Evolutionary conservation across 2,888 invertebrate species (phyloP).

Genomic region (Zygogramma bicolorata): DNA sequence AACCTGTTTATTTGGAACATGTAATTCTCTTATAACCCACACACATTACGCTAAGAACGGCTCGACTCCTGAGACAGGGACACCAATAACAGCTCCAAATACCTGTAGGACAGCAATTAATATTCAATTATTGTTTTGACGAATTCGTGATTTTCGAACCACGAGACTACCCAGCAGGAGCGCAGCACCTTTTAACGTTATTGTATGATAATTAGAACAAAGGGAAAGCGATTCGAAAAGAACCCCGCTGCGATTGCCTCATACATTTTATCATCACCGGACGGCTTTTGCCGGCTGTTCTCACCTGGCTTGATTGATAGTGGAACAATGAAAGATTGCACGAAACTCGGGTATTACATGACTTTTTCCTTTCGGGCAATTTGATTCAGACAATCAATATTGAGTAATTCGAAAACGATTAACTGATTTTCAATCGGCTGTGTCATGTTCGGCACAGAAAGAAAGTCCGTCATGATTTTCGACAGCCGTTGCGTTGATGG

Average conservation of each 20-base stretch:
- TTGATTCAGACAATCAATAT: neutral
- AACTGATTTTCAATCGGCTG: constrained; percentile 3
- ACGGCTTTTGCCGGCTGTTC: constrained; percentile 49
- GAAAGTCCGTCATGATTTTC: constrained; percentile 1
- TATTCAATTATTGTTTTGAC: constrained; percentile 21
- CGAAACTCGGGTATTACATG: constrained; percentile 5
- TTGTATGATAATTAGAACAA: constrained; percentile 64
- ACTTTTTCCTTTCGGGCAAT: neutral
- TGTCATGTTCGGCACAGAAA: constrained; percentile 2
- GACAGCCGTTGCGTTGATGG: neutral
- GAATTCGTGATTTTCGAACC: constrained; percentile 49
- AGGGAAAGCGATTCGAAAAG: constrained; percentile 55
- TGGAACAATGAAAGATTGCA: neutral
- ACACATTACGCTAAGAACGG: too few species aligned
- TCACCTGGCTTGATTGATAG: constrained; percentile 53
- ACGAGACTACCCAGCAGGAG: constrained; percentile 58
- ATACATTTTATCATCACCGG: constrained; percentile 36
- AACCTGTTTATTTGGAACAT: too few species aligned
- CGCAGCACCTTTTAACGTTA: constrained; percentile 60
- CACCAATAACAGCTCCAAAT: neutral
- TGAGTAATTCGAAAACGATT: constrained; percentile 8
- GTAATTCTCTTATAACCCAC: too few species aligned
- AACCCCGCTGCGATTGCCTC: constrained; percentile 49
- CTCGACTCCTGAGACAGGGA: neutral
- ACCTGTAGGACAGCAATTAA: neutral